Evolutionary conservation across 2,888 invertebrate species (phyloP).

Genomic region (Hyppa rectilinea): DNA sequence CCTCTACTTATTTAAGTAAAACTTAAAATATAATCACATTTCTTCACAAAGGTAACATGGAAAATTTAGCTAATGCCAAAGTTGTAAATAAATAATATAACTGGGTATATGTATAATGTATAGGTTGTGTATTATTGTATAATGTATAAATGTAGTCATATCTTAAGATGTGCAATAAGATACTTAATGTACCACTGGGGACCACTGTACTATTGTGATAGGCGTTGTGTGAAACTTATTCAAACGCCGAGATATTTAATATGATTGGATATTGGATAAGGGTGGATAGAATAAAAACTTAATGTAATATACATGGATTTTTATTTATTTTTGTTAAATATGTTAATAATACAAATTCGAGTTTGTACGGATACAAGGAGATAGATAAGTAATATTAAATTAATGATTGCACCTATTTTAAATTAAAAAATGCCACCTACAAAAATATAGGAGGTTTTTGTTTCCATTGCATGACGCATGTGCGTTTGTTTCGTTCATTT

Average conservation of each 20-base stretch:
- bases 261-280: slow-evolving; percentile 64
- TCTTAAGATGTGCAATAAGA: slow-evolving; percentile 69
- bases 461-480: background rate
- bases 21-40: slow-evolving; percentile 26
- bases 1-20: slow-evolving; percentile 29
- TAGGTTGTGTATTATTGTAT: slow-evolving; percentile 77
- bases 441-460: background rate
- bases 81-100: slow-evolving; percentile 79
- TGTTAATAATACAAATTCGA: background rate
- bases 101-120: slow-evolving; percentile 68
- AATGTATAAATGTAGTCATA: slow-evolving; percentile 62
- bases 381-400: background rate
- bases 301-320: slow-evolving; percentile 50
- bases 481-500: too few relatives aligned
- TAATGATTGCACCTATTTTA: background rate
- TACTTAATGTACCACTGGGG: slow-evolving; percentile 55
- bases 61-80: slow-evolving; percentile 86
- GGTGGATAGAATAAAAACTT: slow-evolving; percentile 72
- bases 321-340: slow-evolving; percentile 31
- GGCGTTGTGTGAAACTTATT: slow-evolving; percentile 27
- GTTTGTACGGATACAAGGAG: background rate
- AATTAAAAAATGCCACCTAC: background rate
- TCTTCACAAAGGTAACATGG: slow-evolving; percentile 48
- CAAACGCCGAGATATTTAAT: slow-evolving; percentile 59
- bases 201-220: slow-evolving; percentile 76